Evolutionary conservation across 2,797 vertebrate species (phyloP), one percentile per base, ranked within the genome.

Genomic region (Capromys pilorides): DNA sequence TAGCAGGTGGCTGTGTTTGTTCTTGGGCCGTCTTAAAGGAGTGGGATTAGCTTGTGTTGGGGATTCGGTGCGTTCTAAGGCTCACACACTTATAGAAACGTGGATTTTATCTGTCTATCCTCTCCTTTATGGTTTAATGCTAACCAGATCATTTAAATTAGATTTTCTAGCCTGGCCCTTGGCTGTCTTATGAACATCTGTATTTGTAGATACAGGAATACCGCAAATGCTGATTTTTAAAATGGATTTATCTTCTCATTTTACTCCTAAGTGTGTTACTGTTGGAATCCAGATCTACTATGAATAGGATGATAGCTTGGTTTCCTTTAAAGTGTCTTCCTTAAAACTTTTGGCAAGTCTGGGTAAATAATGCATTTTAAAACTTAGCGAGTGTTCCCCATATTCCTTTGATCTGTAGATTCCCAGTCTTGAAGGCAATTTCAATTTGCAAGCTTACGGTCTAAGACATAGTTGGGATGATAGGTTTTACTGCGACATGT

Each of bases 281-380:
- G 28, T 67, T 51, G 59, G 54, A 73, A 84, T 78, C 41, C 51
- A 81, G 14, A 91, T 71, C 78, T 59, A 87, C 75, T 62, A 9
- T 66, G 78, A 49, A 45, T 77, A 62, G 33, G 91, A 91, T 19
- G 71, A n/a, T 59, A 92, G 33, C 86, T 57, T 45, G 67, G 57
- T 95, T 89, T 92, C 28, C 62, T 95, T 77, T 91, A 62, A 81
- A 90, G 59, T 62, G 64, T 93, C 88, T 90, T 94, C 83, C 71
- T 93, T 90, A 69, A 94, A 97, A 97, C 96, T 97, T 97, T 84
- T 49, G 41, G 36, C 64, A 93, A 97, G 75, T 95, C 95, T 86
- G 95, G 69, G 45, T 95, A 95, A 95, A 96, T 66, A 86, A 92
- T 90, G 73, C 69, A 69, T 94, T 94, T 94, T 51, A 90, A 95